Base-by-base conservation (phyloP, 2,113 vertebrate species). In the Microcebus tavaratra region DNA sequence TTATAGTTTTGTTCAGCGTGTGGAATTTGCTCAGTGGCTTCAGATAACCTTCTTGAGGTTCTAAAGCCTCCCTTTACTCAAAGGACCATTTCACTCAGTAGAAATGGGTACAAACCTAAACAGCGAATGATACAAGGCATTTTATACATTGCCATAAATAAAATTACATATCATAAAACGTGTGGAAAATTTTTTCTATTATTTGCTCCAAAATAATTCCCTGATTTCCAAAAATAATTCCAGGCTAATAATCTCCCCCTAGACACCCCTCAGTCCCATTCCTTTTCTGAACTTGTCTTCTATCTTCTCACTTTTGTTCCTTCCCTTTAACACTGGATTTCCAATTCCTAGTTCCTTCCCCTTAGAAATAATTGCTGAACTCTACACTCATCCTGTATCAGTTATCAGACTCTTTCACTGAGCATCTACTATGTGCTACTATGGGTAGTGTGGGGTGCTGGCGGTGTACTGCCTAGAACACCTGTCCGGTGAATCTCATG, bases 391-490 rank as follows among this genome's bases (percentile, higher is more conserved):
- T 53, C 67, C 18, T 76, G 0, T 36, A 48, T 13, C 61, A 55
- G 10, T 42, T 45, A 79, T 34, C 7, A 79, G 39, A 57, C 7
- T 7, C 5, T 81, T 45, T 39, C 3, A 14, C 0, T 84, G 23
- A 95, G 13, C 31, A 36, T 25, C 18, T 63, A 63, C 39, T 55
- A 14, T 13, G 4, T 65, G 21, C 31, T 27, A 10, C 29, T 3
- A 3, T 6, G 11, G 3, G 10, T 29, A 84, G 10, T 55, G 23
- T 45, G 93, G 42, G 59, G 53, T 23, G 0, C 36, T 18, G 3
- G 27, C 3, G 1, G 8, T 6, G 3, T 8, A 14, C 5, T 5
- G 6, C 15, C 21, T 7, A n/a, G 12, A 8, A 29, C 8, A 27
- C 55, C 27, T 27, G 5, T 31, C 61, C 50, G 9, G 8, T 86